Percentiles rank a stretch among this genome's conserved stretches.
These are phyloP conservation scores for Boleophthalmus pectinirostris DNA, from an alignment of 2,113 vertebrate species.

Conservation along the genomic window DNA sequence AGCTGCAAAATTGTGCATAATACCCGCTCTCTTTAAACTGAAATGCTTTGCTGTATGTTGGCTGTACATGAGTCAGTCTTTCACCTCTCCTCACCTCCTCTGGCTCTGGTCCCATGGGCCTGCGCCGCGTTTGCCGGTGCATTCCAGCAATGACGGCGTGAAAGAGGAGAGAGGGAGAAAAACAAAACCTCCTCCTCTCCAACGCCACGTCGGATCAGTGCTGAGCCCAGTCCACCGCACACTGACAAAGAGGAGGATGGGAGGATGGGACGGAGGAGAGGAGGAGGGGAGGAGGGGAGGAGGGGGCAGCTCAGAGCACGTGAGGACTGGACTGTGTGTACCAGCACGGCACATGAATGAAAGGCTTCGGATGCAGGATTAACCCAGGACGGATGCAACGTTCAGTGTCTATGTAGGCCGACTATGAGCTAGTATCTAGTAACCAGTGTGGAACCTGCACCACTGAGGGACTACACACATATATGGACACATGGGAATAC, in stretches of 20 bases:
- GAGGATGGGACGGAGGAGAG: constrained; percentile 11
- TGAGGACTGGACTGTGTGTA: constrained; percentile 18
- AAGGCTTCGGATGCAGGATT: constrained; percentile 1
- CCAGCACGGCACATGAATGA: constrained; percentile 23
- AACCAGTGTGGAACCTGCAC: no score
- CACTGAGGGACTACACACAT: no score
- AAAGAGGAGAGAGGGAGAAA: constrained; percentile 50
- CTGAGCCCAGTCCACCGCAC: constrained; percentile 64
- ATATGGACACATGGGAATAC: no score
- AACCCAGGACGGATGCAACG: not conserved
- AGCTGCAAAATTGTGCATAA: no score
- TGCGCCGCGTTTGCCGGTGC: constrained; percentile 53
- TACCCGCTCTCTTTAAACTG: no score
- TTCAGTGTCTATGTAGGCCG: no score
- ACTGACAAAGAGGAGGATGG: constrained; percentile 54
- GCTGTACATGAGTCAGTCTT: no score
- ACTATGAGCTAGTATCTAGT: no score
- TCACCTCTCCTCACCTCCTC: not conserved
- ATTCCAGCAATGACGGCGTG: constrained; percentile 56
- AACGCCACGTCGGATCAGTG: constrained; percentile 71
- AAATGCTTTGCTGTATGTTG: no score
- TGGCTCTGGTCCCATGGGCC: constrained; percentile 13
- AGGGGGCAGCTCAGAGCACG: constrained; percentile 25
- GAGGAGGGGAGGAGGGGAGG: constrained; percentile 1
- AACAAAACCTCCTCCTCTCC: constrained; percentile 56